Conservation (phyloP, 1,140 invertebrate genomes). For the Delia radicum region DNA sequence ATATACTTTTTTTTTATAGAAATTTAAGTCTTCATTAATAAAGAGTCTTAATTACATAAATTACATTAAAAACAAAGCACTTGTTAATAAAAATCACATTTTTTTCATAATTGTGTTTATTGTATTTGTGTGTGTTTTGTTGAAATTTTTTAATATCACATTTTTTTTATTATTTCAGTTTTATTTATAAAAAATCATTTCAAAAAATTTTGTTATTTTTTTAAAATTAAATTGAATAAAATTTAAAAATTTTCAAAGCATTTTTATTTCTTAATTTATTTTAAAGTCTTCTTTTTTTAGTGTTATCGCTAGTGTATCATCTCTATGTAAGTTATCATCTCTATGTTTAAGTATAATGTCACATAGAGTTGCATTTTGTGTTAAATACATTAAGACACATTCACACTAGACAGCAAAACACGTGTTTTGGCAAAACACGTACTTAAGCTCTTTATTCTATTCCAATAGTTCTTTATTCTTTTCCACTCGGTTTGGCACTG, state of each 20-base stretch:
- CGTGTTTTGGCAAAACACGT: too few relatives aligned
- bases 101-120: background rate
- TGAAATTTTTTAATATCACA: background rate
- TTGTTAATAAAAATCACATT: background rate
- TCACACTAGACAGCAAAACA: too few relatives aligned
- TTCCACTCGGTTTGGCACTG: too few relatives aligned
- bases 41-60: too few relatives aligned
- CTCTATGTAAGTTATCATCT: background rate
- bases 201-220: background rate
- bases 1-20: too few relatives aligned
- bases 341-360: background rate
- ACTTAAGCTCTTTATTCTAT: too few relatives aligned
- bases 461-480: too few relatives aligned
- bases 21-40: too few relatives aligned
- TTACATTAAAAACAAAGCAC: background rate
- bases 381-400: too few relatives aligned
- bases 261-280: background rate
- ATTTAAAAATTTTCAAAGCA: background rate
- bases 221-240: conserved; percentile 2
- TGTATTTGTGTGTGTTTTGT: background rate
- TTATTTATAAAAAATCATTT: background rate
- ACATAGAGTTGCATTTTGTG: background rate
- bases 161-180: background rate
- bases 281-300: background rate
- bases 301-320: background rate